phyloP scores from a whole-genome alignment of 1,140 invertebrate species.

The Coelopa frigida region DNA sequence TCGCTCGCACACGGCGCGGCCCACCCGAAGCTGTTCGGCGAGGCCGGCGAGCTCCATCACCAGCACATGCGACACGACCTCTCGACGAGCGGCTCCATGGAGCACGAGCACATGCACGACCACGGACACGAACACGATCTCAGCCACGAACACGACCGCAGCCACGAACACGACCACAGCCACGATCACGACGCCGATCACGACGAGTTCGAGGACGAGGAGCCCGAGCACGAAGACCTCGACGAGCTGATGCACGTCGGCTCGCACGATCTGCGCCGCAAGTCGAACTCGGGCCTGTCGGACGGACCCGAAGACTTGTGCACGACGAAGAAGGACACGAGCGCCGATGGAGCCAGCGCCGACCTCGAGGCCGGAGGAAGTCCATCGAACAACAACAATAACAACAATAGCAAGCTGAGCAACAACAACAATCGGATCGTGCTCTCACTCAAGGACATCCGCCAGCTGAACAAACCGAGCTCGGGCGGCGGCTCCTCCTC shows the following conservation, averaged over 20 bases:
- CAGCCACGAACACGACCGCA: conserved; percentile 19
- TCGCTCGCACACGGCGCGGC: too few relatives aligned
- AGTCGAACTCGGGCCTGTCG: conserved; percentile 24
- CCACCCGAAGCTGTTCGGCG: too few relatives aligned
- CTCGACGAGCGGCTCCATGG: conserved; percentile 12
- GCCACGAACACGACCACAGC: conserved; percentile 12
- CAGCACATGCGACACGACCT: conserved; percentile 5
- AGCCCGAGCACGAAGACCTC: conserved; percentile 24
- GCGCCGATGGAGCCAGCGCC: conserved; percentile 13
- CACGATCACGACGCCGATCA: conserved; percentile 22
- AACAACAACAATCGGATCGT: conserved; percentile 44
- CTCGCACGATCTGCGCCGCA: conserved; percentile 35
- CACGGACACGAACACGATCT: conserved; percentile 4
- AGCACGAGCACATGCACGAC: conserved; percentile 40
- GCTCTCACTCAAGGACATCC: conserved; percentile 39
- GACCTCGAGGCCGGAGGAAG: conserved; percentile 22
- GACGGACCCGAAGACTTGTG: conserved; percentile 48
- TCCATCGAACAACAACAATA: conserved; percentile 27
- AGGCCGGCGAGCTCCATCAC: conserved; percentile 9
- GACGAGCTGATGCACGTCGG: conserved; percentile 38
- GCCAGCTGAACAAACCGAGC: conserved; percentile 39
- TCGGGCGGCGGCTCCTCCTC: too few relatives aligned
- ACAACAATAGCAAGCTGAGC: conserved; percentile 38
- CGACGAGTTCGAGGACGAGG: conserved; percentile 28
- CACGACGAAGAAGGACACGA: conserved; percentile 41